Evolutionary conservation across 1,140 invertebrate genomes (phyloP).

Genomic region (Pseudoatta argentina): DNA sequence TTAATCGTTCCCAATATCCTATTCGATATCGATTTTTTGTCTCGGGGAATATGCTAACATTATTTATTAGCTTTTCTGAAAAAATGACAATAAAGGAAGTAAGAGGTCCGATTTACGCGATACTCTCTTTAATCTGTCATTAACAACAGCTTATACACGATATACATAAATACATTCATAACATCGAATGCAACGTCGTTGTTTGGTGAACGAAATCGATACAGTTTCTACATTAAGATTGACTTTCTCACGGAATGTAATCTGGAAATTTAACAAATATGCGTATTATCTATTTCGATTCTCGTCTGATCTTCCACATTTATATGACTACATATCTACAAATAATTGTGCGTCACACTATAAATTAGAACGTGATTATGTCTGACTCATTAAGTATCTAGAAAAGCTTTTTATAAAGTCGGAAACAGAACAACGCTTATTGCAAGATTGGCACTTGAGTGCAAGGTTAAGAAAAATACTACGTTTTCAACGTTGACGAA

Average conservation of each 20-base stretch:
- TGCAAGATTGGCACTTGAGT: constrained; percentile 38
- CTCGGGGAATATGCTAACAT: neutral
- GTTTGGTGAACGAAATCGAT: constrained; percentile 53
- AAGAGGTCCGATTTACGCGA: constrained; percentile 46
- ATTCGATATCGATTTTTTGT: neutral
- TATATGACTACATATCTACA: constrained; percentile 14
- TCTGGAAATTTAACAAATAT: constrained; percentile 55
- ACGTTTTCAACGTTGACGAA: constrained; percentile 28
- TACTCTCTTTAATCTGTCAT: constrained; percentile 72
- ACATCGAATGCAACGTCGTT: constrained; percentile 74
- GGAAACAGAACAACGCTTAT: constrained; percentile 19
- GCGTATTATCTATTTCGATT: constrained; percentile 45
- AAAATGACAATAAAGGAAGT: neutral
- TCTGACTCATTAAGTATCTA: neutral
- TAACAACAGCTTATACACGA: constrained; percentile 71
- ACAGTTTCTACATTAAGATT: constrained; percentile 39
- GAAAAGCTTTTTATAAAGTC: constrained; percentile 24
- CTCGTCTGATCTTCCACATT: neutral
- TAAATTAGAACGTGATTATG: constrained; percentile 19
- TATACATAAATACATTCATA: constrained; percentile 78
- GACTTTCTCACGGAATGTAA: constrained; percentile 53
- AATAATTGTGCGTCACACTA: constrained; percentile 36
- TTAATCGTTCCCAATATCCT: neutral
- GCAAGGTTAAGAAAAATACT: constrained; percentile 14
- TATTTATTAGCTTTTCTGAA: neutral